These are phyloP conservation scores for Strix aluco DNA, from an alignment of 2,113 vertebrate genomes.

Conservation along the genomic window DNA sequence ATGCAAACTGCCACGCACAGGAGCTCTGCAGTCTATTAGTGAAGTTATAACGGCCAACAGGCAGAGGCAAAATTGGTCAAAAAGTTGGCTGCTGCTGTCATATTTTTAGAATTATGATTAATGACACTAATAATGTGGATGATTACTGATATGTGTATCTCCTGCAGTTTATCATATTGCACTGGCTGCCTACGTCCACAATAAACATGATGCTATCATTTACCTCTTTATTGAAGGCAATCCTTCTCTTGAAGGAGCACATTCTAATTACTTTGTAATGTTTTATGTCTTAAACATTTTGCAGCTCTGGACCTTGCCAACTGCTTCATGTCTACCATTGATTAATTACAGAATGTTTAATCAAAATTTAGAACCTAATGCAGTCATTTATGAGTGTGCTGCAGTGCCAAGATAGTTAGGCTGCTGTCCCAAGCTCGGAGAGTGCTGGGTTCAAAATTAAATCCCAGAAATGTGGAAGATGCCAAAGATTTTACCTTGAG, in stretches of 20 bases:
- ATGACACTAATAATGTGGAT: slow-evolving; percentile 91
- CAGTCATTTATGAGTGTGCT: slow-evolving; percentile 76
- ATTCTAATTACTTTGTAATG: slow-evolving; percentile 89
- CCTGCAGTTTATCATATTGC: slow-evolving; percentile 90
- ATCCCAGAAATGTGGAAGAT: slow-evolving; percentile 68
- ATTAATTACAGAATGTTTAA: slow-evolving; percentile 88
- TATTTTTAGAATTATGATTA: slow-evolving; percentile 92
- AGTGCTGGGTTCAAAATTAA: slow-evolving; percentile 75
- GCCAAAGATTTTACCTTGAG: slow-evolving; percentile 72
- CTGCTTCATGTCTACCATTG: slow-evolving; percentile 83
- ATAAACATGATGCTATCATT: slow-evolving; percentile 92
- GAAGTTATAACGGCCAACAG: slow-evolving; percentile 84
- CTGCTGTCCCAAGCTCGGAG: slow-evolving; percentile 75
- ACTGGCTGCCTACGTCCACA: slow-evolving; percentile 85
- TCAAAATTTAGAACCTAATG: slow-evolving; percentile 88
- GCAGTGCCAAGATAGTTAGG: slow-evolving; percentile 82
- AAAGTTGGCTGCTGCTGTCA: slow-evolving; percentile 84
- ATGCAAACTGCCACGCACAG: slow-evolving; percentile 84
- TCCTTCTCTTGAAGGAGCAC: slow-evolving; percentile 82
- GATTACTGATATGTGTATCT: slow-evolving; percentile 88
- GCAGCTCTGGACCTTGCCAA: slow-evolving; percentile 85
- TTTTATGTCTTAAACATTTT: slow-evolving; percentile 88
- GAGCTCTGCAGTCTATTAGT: slow-evolving; percentile 80
- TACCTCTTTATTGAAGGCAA: slow-evolving; percentile 87
- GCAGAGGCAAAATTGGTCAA: slow-evolving; percentile 84